Percentiles rank a stretch among this genome's conserved stretches.
These are phyloP conservation scores for Drosophila parthenogenetica DNA, from an alignment of 2,888 invertebrate species.

Conservation along the genomic window DNA sequence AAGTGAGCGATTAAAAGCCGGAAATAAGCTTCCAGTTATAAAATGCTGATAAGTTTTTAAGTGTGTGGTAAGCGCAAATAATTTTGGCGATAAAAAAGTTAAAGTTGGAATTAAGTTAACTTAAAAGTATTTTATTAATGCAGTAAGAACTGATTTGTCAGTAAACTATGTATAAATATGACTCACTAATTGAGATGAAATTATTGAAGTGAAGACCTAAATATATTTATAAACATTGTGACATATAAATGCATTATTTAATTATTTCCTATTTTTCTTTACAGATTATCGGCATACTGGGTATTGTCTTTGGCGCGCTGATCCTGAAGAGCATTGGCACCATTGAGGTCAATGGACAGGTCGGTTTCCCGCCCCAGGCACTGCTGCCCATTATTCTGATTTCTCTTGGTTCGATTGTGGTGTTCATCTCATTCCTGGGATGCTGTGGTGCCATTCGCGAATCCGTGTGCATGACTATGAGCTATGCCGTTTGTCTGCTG, in stretches of 20 bases:
- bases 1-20: not conserved
- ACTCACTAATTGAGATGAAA: too few relatives aligned
- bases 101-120: too few relatives aligned
- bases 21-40: not conserved
- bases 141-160: too few relatives aligned
- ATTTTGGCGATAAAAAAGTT: too few relatives aligned
- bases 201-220: too few relatives aligned
- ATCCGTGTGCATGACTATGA: conserved; percentile 94
- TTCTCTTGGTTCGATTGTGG: conserved; percentile 89
- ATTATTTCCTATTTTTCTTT: conserved; percentile 58
- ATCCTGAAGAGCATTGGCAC: conserved; percentile 87
- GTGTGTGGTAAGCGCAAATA: not conserved
- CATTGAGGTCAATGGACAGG: conserved; percentile 84
- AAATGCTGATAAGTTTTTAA: not conserved
- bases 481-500: conserved; percentile 90
- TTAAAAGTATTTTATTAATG: too few relatives aligned
- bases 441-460: conserved; percentile 96
- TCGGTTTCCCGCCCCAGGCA: conserved; percentile 85
- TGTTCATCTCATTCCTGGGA: conserved; percentile 94
- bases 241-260: not conserved
- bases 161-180: too few relatives aligned
- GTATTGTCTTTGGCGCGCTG: conserved; percentile 89
- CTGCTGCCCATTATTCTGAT: conserved; percentile 89
- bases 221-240: too few relatives aligned
- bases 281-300: conserved; percentile 90